Evolutionary conservation across 2,113 vertebrate species (phyloP).

Genomic region (Myrmophylax atrothorax): DNA sequence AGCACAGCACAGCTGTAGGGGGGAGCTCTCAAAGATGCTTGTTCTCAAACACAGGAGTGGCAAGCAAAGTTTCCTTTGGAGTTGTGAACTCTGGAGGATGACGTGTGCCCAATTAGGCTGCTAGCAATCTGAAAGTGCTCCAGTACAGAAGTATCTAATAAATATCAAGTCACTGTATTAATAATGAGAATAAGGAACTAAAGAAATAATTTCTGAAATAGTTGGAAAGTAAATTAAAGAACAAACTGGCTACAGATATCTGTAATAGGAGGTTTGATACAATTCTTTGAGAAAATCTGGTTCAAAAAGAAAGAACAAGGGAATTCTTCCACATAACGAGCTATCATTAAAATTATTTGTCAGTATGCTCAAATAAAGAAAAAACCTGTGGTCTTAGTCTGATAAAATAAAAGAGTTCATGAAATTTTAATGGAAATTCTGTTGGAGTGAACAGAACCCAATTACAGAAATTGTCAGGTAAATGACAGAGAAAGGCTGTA

Average conservation of each 20-base stretch:
- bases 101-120: fast-evolving
- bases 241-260: background rate
- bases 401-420: background rate
- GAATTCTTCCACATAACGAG: background rate
- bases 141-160: background rate
- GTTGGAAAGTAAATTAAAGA: background rate
- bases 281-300: background rate
- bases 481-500: background rate
- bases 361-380: conserved; percentile 4
- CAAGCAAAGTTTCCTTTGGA: background rate
- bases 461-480: conserved; percentile 41
- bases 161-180: background rate
- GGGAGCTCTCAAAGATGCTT: background rate
- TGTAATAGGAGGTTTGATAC: background rate
- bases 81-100: background rate
- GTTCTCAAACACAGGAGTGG: background rate
- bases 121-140: background rate
- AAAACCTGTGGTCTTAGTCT: background rate
- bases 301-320: background rate
- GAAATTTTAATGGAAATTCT: conserved; percentile 10
- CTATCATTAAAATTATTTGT: background rate
- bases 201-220: background rate
- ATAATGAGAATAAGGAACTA: background rate
- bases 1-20: background rate
- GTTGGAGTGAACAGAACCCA: background rate